Evolutionary conservation across 2,797 vertebrate genomes (phyloP).

Genomic region (Mallotus villosus): DNA sequence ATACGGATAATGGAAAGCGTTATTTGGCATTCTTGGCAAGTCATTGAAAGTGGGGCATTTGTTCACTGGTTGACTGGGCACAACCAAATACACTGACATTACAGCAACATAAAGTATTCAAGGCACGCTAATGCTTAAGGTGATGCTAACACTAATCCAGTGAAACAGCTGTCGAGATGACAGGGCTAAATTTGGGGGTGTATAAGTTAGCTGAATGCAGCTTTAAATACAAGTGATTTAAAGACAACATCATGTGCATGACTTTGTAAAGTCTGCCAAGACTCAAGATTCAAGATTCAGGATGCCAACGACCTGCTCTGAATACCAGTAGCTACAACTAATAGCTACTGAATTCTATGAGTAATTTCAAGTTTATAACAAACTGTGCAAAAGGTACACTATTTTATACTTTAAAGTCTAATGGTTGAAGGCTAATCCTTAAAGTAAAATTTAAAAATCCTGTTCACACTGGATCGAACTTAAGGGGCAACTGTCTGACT

Average conservation of each 20-base stretch:
- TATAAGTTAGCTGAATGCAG: constrained; percentile 10
- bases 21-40: not conserved
- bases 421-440: no score
- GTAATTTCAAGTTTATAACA: no score
- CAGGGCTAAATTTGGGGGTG: constrained; percentile 13
- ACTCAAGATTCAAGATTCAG: no score
- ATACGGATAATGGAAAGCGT: constrained; percentile 28
- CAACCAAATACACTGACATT: constrained; percentile 55
- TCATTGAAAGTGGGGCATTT: not conserved
- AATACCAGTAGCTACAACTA: no score
- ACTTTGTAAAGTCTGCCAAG: no score
- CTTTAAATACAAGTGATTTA: constrained; percentile 1
- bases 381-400: no score
- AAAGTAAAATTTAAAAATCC: no score
- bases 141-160: constrained; percentile 59
- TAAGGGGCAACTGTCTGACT: no score
- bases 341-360: no score
- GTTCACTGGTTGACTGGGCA: constrained; percentile 20
- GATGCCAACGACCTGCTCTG: no score
- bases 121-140: constrained; percentile 51
- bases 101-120: constrained; percentile 50
- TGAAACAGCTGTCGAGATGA: constrained; percentile 33
- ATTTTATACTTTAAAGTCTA: no score
- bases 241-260: not conserved
- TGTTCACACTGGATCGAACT: no score